Percentiles rank a stretch among this genome's conserved stretches.
Conservation (phyloP, 2,888 invertebrate genomes). For the Andrena camellia region DNA sequence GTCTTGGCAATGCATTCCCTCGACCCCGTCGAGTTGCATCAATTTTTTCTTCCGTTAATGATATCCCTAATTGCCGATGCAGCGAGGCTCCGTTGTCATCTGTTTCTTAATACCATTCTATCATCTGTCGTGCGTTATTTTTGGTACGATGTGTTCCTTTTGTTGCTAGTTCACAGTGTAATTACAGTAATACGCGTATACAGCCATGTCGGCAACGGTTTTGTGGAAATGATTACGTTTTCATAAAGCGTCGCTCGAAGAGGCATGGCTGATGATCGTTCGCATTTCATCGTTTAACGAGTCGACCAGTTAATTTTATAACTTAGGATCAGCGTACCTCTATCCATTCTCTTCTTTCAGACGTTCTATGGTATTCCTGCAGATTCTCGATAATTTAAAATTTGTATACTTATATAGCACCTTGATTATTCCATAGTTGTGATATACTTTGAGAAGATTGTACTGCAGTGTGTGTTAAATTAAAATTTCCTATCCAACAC, state of each 20-base stretch:
- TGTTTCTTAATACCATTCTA: slow-evolving; percentile 63
- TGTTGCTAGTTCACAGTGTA: slow-evolving; percentile 53
- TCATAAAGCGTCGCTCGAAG: neutral
- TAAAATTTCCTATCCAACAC: too few relatives aligned
- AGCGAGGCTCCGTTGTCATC: slow-evolving; percentile 58
- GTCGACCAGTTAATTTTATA: neutral
- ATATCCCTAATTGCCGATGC: slow-evolving; percentile 61
- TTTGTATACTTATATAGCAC: too few relatives aligned
- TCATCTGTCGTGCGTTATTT: slow-evolving; percentile 62
- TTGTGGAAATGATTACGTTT: slow-evolving; percentile 9
- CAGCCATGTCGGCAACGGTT: neutral
- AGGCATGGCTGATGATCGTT: neutral
- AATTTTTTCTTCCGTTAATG: slow-evolving; percentile 56
- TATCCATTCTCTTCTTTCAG: too few relatives aligned
- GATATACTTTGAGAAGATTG: too few relatives aligned
- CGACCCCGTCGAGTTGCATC: slow-evolving; percentile 20
- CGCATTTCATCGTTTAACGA: neutral
- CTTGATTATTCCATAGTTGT: too few relatives aligned
- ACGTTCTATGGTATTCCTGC: too few relatives aligned
- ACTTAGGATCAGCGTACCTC: too few relatives aligned
- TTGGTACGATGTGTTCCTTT: slow-evolving; percentile 48
- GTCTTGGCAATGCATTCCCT: slow-evolving; percentile 35
- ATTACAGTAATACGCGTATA: slow-evolving; percentile 41
- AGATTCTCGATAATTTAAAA: too few relatives aligned
- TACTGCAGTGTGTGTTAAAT: too few relatives aligned